These are phyloP conservation scores for Caerostris extrusa DNA, from an alignment of 1,140 invertebrate species.

Conservation along the genomic window DNA sequence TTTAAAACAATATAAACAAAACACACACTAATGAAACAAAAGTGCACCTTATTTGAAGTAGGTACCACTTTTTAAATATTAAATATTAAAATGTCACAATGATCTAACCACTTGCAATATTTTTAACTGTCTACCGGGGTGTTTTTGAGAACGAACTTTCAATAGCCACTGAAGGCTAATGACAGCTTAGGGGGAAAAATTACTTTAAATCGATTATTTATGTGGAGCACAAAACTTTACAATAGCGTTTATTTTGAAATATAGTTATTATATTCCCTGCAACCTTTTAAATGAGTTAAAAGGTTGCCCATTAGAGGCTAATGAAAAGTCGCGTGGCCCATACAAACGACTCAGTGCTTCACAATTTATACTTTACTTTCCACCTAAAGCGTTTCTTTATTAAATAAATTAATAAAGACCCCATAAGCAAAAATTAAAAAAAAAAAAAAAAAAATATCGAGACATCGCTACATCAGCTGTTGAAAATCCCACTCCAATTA, in stretches of 20 bases:
- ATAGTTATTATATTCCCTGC: neutral
- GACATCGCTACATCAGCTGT: constrained; percentile 29
- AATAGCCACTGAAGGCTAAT: neutral
- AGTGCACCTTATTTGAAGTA: no score
- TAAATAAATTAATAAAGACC: constrained; percentile 57
- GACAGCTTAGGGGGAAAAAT: neutral
- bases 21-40: no score
- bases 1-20: neutral
- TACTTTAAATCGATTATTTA: neutral
- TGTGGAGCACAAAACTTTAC: neutral
- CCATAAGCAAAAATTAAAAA: neutral
- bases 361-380: constrained; percentile 22
- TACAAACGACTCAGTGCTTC: no score
- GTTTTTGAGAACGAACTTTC: neutral
- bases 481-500: constrained; percentile 70
- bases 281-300: neutral
- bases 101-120: neutral
- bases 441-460: constrained; percentile 2
- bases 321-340: constrained; percentile 44
- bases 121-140: neutral
- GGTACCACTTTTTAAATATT: neutral
- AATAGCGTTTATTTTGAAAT: neutral
- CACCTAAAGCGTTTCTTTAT: constrained; percentile 55
- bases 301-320: neutral
- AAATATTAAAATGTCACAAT: neutral